A percentile compares a stretch with the other conserved stretches of the same genome.
These are phyloP conservation scores for Scopus umbretta DNA, from an alignment of 2,113 vertebrate species.

Conservation along the genomic window DNA sequence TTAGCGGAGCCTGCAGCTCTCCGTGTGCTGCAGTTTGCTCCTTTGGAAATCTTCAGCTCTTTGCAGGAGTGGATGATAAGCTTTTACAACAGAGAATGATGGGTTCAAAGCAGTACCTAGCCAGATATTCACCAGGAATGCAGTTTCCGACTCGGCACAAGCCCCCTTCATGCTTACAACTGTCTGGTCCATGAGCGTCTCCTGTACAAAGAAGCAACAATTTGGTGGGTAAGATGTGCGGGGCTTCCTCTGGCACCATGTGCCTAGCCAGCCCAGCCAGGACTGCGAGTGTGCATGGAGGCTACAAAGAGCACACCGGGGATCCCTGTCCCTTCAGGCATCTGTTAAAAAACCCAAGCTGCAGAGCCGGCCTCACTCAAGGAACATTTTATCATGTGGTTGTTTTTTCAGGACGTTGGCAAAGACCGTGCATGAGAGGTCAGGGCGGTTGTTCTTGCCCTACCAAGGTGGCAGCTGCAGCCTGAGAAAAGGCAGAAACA, in stretches of 20 bases:
- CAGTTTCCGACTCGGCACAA: slow-evolving; percentile 9
- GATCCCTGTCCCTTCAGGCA: not conserved
- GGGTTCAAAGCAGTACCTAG: slow-evolving; percentile 33
- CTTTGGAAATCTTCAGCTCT: not conserved
- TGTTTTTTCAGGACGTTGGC: not conserved
- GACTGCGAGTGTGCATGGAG: rapidly evolving
- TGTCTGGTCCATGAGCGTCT: not conserved
- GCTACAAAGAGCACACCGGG: rapidly evolving
- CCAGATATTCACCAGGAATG: not conserved
- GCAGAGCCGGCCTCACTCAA: not conserved
- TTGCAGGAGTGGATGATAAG: not conserved
- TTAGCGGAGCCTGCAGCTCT: not conserved
- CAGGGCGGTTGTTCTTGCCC: not conserved
- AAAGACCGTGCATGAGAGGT: rapidly evolving
- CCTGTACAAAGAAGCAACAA: not conserved
- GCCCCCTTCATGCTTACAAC: not conserved
- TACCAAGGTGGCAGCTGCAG: not conserved
- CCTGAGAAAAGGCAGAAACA: not conserved
- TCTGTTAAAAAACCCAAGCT: not conserved
- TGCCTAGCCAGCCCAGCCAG: rapidly evolving
- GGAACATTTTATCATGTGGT: not conserved
- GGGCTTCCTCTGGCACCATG: not conserved
- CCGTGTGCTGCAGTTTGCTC: not conserved
- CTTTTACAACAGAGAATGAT: slow-evolving; percentile 44
- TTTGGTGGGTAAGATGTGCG: not conserved